Evolutionary conservation across 2,113 vertebrate genomes (phyloP), one percentile per base, ranked within the genome.

Genomic region (Sinocyclocheilus grahami): DNA sequence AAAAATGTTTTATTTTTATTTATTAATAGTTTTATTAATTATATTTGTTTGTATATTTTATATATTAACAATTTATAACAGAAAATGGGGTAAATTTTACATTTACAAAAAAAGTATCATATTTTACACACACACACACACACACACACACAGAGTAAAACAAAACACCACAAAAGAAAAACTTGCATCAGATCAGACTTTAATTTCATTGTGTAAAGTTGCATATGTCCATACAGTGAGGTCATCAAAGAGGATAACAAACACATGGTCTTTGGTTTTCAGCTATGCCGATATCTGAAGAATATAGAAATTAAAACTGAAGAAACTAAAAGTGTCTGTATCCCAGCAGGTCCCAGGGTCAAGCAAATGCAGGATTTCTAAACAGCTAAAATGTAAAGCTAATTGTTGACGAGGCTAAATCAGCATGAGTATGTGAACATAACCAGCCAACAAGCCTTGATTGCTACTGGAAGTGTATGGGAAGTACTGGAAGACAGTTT

Each of bases 151-250:
- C 12, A 86, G 30, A 30, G 30, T 30, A 33, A 33, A 2, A 33
- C 30, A 33, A 33, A 33, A 85, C 2, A 69, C 55, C 0, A 85
- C 89, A 4, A 71, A 30, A 6, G 22, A 74, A 78, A 12, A 48
- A 48, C 22, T 60, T 85, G 65, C 87, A 82, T 86, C 87, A 89
- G 88, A 90, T 58, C 58, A 91, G 63, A 90, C 92, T 87, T 94
- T 94, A 92, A 93, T 94, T 88, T 92, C 89, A 88, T 87, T 90
- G 88, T 76, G 90, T 88, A 89, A 91, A 87, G 87, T 91, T 92
- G 90, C 91, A 86, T 74, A 74, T 82, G 89, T 92, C 90, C 90
- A 92, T 90, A 92, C 58, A 80, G 81, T 87, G 84, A 87, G 88
- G 83, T 91, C 85, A 91, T 87, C 86, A 89, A 89, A 85, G 86